phyloP scores from a whole-genome alignment of 2,888 invertebrate species.

The Cyclophora punctaria region DNA sequence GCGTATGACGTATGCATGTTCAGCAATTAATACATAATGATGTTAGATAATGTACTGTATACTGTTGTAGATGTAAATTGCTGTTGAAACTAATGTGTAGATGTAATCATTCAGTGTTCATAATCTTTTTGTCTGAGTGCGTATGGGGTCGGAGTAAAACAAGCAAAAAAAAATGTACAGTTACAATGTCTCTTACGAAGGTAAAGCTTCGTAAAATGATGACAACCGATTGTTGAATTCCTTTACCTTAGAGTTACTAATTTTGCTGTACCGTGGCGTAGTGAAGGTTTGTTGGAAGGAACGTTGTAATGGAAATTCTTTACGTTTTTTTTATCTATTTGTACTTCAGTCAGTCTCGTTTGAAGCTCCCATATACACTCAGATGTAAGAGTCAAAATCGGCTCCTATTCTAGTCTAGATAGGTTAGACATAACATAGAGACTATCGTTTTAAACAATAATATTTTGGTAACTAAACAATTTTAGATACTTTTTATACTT shows the following conservation, averaged over 20 bases:
- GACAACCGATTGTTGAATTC: too few species aligned
- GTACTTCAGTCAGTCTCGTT: too few species aligned
- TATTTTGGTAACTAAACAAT: constrained; percentile 46
- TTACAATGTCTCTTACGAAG: too few species aligned
- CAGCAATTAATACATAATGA: constrained; percentile 55
- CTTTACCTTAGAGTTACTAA: too few species aligned
- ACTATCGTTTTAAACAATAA: constrained; percentile 47
- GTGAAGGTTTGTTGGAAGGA: too few species aligned
- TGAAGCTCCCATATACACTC: too few species aligned
- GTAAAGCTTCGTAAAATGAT: too few species aligned
- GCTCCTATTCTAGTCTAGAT: constrained; percentile 24
- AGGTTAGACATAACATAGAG: constrained; percentile 29
- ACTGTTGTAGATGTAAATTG: constrained; percentile 51
- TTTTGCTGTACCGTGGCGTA: too few species aligned
- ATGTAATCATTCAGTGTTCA: constrained; percentile 60
- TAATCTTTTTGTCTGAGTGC: constrained; percentile 39
- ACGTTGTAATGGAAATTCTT: too few species aligned
- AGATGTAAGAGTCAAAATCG: neutral
- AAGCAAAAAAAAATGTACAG: too few species aligned
- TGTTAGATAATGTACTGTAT: constrained; percentile 45
- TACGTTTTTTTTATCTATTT: too few species aligned
- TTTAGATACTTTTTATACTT: neutral
- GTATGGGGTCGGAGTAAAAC: too few species aligned
- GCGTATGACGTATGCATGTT: constrained; percentile 57
- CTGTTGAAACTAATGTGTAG: constrained; percentile 51